Percentiles rank a stretch among this genome's conserved stretches.
Conservation (phyloP, 2,113 vertebrate genomes). For the Rattus rattus region DNA sequence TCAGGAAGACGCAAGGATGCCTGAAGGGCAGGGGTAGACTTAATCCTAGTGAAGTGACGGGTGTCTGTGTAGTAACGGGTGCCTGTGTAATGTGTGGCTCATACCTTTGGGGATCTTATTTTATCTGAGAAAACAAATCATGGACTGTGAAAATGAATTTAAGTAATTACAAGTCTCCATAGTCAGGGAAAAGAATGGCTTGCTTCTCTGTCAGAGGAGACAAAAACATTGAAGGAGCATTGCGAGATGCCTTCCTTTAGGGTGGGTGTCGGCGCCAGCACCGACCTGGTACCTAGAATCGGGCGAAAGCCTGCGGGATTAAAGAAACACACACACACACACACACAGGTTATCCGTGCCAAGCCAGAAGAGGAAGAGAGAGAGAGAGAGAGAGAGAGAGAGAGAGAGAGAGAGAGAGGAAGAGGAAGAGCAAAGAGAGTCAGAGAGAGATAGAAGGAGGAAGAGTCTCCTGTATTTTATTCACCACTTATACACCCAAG, state of each 20-base stretch:
- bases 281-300: no score
- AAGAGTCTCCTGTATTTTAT: no score
- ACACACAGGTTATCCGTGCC: no score
- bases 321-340: no score
- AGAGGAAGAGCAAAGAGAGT: no score
- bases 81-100: background rate
- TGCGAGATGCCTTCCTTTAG: background rate
- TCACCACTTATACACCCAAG: no score
- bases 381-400: no score
- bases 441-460: no score
- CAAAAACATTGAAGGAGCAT: background rate
- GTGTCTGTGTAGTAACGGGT: background rate
- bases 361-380: no score
- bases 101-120: background rate
- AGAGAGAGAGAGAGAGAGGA: no score
- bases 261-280: no score
- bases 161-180: background rate
- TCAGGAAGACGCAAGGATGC: background rate
- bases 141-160: background rate
- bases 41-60: background rate
- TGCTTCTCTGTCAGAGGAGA: background rate
- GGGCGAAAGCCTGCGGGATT: no score
- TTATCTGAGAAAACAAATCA: conserved; percentile 15
- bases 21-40: background rate
- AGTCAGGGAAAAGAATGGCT: background rate